Evolutionary conservation across 2,797 vertebrate genomes (phyloP), one percentile per base, ranked within the genome.

Genomic region (Florisuga fusca): DNA sequence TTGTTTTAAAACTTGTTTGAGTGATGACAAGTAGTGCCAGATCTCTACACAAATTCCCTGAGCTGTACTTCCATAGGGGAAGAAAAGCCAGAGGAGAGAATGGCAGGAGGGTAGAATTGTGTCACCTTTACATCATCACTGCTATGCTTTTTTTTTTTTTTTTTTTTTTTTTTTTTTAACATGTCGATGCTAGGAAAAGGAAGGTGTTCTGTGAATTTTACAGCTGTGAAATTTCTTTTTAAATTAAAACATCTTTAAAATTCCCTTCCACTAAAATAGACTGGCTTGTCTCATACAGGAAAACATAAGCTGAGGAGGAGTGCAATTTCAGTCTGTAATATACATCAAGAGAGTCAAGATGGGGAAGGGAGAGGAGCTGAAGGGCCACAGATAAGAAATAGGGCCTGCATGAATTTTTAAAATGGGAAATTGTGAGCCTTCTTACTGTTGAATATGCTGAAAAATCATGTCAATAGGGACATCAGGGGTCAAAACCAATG

Each of bases 1-100:
- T 93, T 89, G 78, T 92, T 88, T 92, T 93, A 61, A 48, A 54
- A 12, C 36, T 93, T 94, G 74, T 93, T 92, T 96, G 90, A 75
- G 81, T 90, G 86, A 84, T 89, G 72, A 67, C 25, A 89, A 72
- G 58, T 23, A 58, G 69, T 26, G 43, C 46, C 51, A 54, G 57
- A 79, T 88, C 66, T 38, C 36, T 41, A 29, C 21, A 19, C 0
- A 0, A 45, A 71, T 75, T 89, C 34, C 59, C 83, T 3, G 1
- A 89, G 63, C 66, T 66, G 57, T 2, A 6, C n/a, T 76, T 43
- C 3, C 3, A 12, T 26, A 67, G 26, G 59, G 41, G 72, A 21
- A 18, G 50, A 58, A 75, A 73, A 89, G 38, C 58, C 55, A 89
- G 46, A 66, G 77, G 62, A 86, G 68, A 62, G 41, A 77, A 59